A percentile compares a stretch with the other conserved stretches of the same genome.
These are phyloP conservation scores for Heliconius ethilla DNA, from an alignment of 2,888 invertebrate genomes.

Conservation along the genomic window DNA sequence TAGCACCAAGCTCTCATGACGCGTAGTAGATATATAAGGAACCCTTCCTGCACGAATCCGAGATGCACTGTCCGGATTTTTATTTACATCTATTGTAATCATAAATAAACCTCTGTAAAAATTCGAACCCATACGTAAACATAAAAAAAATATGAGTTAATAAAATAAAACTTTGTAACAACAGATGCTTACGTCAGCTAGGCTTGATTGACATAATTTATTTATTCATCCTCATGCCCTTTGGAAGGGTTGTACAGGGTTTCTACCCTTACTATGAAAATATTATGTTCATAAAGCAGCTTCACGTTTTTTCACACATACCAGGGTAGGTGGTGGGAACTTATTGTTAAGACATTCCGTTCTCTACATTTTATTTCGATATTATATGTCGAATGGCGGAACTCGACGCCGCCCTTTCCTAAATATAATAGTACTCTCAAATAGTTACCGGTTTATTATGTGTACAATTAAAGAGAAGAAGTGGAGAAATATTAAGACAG, in stretches of 20 bases:
- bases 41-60: no score
- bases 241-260: constrained; percentile 57
- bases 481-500: no score
- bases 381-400: neutral
- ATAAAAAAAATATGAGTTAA: neutral
- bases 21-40: no score
- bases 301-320: neutral
- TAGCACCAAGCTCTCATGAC: no score
- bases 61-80: no score
- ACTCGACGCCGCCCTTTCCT: neutral
- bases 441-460: no score
- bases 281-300: neutral
- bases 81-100: no score
- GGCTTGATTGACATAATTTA: constrained; percentile 68
- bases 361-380: neutral
- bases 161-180: constrained; percentile 24
- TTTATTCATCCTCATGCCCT: constrained; percentile 68
- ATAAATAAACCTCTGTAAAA: no score
- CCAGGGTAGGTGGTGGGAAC: neutral
- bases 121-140: no score
- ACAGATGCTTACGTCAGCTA: constrained; percentile 51
- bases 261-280: constrained; percentile 31
- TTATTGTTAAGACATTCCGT: neutral
- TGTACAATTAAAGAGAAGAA: neutral
- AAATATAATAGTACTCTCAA: neutral